phyloP scores from a whole-genome alignment of 1,140 invertebrate genomes.

The Nilaparvata lugens region DNA sequence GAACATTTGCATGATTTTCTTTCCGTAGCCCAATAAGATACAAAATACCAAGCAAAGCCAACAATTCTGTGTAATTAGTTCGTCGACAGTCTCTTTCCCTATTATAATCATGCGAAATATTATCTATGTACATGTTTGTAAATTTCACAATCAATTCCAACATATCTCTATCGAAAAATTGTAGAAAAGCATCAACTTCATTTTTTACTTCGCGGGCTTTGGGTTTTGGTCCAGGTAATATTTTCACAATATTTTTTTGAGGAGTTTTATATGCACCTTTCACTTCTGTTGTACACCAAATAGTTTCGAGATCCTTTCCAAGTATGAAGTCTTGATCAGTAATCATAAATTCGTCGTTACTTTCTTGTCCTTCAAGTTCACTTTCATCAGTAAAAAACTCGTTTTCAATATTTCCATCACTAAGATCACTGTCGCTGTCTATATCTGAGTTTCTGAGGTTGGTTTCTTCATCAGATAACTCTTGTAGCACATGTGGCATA shows the following conservation, averaged over 20 bases:
- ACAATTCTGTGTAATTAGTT: background rate
- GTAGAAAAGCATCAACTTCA: background rate
- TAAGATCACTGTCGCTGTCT: background rate
- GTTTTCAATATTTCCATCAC: background rate
- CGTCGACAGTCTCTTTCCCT: background rate
- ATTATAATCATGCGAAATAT: background rate
- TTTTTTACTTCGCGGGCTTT: background rate
- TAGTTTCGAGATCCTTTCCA: background rate
- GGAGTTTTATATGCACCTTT: background rate
- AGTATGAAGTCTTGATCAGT: background rate
- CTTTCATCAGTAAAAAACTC: background rate
- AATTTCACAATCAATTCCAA: background rate
- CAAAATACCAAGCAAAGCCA: too few relatives aligned
- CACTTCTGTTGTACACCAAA: background rate
- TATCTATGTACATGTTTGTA: background rate
- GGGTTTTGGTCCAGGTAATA: background rate
- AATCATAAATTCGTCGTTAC: background rate
- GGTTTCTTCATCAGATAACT: too few relatives aligned
- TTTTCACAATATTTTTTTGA: background rate
- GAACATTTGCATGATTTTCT: background rate
- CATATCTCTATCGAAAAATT: too few relatives aligned
- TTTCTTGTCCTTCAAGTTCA: background rate
- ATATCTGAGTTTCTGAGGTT: too few relatives aligned
- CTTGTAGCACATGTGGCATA: too few relatives aligned
- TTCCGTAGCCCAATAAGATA: too few relatives aligned